Base-by-base conservation (phyloP, 2,888 invertebrate genomes). In the Phanerotoma sp. region DNA sequence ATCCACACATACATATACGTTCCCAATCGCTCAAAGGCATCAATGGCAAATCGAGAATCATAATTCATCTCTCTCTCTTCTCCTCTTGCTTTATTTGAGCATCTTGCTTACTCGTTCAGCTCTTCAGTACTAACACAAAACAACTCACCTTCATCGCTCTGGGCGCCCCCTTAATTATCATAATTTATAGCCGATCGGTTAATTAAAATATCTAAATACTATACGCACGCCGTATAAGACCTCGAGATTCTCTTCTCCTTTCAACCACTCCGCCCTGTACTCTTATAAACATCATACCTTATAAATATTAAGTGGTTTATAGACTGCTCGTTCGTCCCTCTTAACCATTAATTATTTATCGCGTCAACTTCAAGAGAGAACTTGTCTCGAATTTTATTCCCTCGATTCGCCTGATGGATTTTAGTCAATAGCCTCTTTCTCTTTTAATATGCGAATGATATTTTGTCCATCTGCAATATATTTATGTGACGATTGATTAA, bases 131-230 rank as follows among this genome's bases (percentile, higher is more conserved):
- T 50, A 62, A 63, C 60, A 64, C 62, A 66, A 63, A 64, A 62
- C 65, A 38, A 38, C 25, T 25, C 9, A 38, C 16, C 16, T 38
- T 16, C 16, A 57, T 53, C 57, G 57, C 58, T 57, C 54, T 53
- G 53, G 41, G 28, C 55, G 51, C 46, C 51, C 38, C 60, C 63
- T 64, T 63, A 66, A 74, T 74, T 70, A 74, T 69, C 71, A 73
- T 75, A 75, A 74, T 74, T 74, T 75, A 74, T 73, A 64, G 71
- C 68, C 69, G 61, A 71, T 70, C 66, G 66, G 67, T 69, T 73
- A 73, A 74, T 75, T 74, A 75, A 74, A 74, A 74, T 73, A 74
- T 75, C 74, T 69, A 74, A 74, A 74, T 72, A 70, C 62, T 53
- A 58, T 62, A 65, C 61, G 60, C 62, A 56, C 60, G 55, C 58